Base-by-base conservation (phyloP, 2,797 vertebrate species). In the Malacoctenus gilli region DNA sequence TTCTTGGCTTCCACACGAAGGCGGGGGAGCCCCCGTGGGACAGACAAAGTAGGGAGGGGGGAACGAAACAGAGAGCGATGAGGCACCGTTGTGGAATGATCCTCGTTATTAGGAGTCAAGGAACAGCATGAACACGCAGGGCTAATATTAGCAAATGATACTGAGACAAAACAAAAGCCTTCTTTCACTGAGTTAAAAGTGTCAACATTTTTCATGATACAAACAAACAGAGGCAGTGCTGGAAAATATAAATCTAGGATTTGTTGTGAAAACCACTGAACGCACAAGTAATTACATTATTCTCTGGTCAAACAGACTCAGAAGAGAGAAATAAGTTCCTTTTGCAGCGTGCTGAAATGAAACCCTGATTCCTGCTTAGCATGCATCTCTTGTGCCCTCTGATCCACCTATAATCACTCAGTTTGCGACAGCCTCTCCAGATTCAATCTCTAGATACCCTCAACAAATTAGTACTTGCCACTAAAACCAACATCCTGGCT, bases 391-490 rank as follows among this genome's bases (percentile, higher is more conserved):
- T 12, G 14, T 51, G 32, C 34, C 18, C 23, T 50, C 37, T 46
- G 36, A 56, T 66, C 46, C 59, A 53, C 37, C 43, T 48, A 37
- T 52, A 58, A 67, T 70, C 18, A 20, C 21, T 58, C 16, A 41
- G 50, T 32, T 60, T 47, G n/a, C 67, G 32, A 52, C 35, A 35
- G 38, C 12, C 43, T 72, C 61, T 25, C 18, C 3, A 25, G 44
- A 68, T 52, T 15, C 8, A 11, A 25, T 68, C 65, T 64, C 21
- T 21, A 19, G 44, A 75, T 51, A 41, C 35, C 31, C 59, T 44
- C 21, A 46, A 39, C 48, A 64, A 75, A 77, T 77, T 41, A 73
- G 31, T 40, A 36, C 42, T 60, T 61, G 38, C 62, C 43, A 62
- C 31, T 59, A 47, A 70, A 70, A 57, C 37, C 43, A 58, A 44